phyloP scores from a whole-genome alignment of 64 coral and sea anemone genomes.

The Montipora sp. region DNA sequence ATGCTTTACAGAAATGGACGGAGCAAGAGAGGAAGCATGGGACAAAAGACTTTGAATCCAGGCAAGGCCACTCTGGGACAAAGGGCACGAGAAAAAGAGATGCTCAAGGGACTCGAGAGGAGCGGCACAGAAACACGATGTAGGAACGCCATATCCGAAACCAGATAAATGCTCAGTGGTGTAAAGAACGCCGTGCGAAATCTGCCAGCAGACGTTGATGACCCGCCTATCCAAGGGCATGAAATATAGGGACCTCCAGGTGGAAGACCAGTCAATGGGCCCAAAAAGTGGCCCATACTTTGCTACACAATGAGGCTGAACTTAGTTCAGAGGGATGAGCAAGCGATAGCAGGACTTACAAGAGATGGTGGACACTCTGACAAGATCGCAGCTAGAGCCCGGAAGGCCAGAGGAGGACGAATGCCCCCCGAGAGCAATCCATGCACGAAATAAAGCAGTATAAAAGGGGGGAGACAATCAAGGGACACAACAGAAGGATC shows the following conservation, averaged over 20 bases:
- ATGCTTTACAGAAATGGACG: background rate
- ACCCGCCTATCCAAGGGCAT: background rate
- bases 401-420: background rate
- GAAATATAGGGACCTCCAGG: too few species aligned
- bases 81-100: background rate
- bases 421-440: background rate
- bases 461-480: background rate
- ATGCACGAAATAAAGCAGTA: background rate
- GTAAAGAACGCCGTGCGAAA: background rate
- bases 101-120: background rate
- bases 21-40: background rate
- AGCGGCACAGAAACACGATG: background rate
- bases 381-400: background rate
- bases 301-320: background rate
- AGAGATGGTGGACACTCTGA: background rate
- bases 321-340: background rate
- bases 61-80: background rate
- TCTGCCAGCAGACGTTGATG: slow-evolving; percentile 1
- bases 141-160: background rate
- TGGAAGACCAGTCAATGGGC: too few species aligned
- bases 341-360: background rate
- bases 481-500: background rate
- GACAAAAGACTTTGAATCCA: background rate
- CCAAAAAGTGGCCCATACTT: background rate
- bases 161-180: background rate